Base-by-base conservation (phyloP, 2,113 vertebrate genomes). In the Erythrolamprus reginae region DNA sequence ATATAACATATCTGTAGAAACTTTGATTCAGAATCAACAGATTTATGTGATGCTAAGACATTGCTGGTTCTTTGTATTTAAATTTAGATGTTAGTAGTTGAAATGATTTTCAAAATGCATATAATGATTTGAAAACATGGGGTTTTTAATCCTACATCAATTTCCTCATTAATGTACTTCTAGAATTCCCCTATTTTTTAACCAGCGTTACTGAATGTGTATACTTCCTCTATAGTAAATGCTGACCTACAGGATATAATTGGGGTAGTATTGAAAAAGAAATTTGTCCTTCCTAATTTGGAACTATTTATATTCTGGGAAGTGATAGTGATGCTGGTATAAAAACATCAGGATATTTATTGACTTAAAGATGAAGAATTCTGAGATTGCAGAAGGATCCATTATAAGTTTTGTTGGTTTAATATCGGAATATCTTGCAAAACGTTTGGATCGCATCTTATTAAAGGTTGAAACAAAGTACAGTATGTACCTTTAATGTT, bases 161-260 rank as follows among this genome's bases (percentile, higher is more conserved):
- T 77, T 77, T 47, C 6, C 92, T 52, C 82, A 90, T 84, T 93
- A 89, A 91, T 8, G 28, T 82, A 48, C 88, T 95, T 90, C 21
- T 92, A 89, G 93, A 93, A 94, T 85, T 93, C 61, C 24, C 47
- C 47, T 91, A 87, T 92, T 93, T 53, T 85, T 28, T 92, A 24
- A 92, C 92, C 93, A 93, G 89, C 93, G 94, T 91, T 84, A 86
- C 21, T 93, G 77, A 89, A 95, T 91, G n/a, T 95, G 28, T 92
- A 91, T 19, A 17, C n/a, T n/a, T 45, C 77, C 61, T 90, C 26
- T 65, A 77, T 70, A 38, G 55, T 26, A 24, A 82, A 56, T 92
- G 6, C 91, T 89, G 92, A 70, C 42, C 58, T 53, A 47, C 33
- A 93, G 93, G 91, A 93, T 55, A 88, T 83, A 91, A 91, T 13